Base-by-base conservation (phyloP, 2,888 invertebrate genomes). In the Creontiades dilutus region DNA sequence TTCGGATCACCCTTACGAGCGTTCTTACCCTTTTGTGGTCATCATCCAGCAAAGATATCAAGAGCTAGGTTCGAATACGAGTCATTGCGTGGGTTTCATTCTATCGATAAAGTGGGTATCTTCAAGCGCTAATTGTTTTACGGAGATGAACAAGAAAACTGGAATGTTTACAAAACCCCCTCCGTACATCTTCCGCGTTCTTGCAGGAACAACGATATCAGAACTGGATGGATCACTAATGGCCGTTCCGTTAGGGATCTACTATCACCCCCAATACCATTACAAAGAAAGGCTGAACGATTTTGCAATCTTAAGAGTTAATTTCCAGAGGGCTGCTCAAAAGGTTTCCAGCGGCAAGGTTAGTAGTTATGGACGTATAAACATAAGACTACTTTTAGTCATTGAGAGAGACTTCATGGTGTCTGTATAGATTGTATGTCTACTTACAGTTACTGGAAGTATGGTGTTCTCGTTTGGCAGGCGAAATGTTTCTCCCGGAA, bases 21-120 rank as follows among this genome's bases (percentile, higher is more conserved):
- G 68, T 12, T 37, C 78, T 0, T 19, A 47, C n/a, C 46, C 78
- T 3, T 78, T 46, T 46, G 16, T 78, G 13, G 78, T 78, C 46
- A 0, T 37, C 78, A 78, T 78, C 46, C 46, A 78, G 28, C 16
- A 78, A 11, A 78, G 16, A n/a, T 9, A 3, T 19, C 5, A n/a
- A 11, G 7, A 3, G 13, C n/a, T n/a, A n/a, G 37, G 1, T 5
- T 13, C 78, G 46, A 37, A 78, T 11, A 0, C 0, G 16, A 28
- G 9, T 19, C 78, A 47, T 16, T 78, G 78, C 78, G 13, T 19
- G 9, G 78, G 78, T 16, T 14, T 78, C 5, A 47, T 78, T 11
- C 46, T 78, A n/a, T 78, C 78, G 4, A 46, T 16, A n/a, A 78
- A 78, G 16, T 78, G 78, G 78, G 16, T 78, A 9, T 4, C 78